phyloP scores from a whole-genome alignment of 2,113 vertebrate species.

The Rhea americana region DNA sequence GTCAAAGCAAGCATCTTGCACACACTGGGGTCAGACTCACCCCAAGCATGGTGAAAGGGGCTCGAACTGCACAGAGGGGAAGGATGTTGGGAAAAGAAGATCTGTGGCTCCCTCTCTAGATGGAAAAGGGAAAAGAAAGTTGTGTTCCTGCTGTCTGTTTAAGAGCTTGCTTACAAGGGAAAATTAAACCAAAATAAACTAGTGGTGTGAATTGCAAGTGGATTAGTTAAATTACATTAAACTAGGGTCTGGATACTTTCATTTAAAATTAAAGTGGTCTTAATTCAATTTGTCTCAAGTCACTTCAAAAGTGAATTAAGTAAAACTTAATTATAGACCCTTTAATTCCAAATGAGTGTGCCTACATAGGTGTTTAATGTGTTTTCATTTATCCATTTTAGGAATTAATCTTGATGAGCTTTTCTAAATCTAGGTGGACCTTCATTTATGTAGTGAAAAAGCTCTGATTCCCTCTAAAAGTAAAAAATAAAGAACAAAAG shows the following conservation, averaged over 20 bases:
- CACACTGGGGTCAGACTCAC: neutral
- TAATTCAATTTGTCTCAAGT: constrained; percentile 69
- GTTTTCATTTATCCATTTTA: constrained; percentile 45
- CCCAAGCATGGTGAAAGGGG: neutral
- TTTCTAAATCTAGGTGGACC: neutral
- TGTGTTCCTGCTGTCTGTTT: neutral
- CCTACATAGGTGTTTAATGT: constrained; percentile 52
- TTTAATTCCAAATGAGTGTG: constrained; percentile 60
- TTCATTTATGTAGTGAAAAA: neutral
- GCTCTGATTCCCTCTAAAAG: neutral
- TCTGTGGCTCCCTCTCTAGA: constrained; percentile 23
- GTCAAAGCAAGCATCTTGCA: neutral
- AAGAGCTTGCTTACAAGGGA: neutral
- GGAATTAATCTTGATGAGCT: constrained; percentile 62
- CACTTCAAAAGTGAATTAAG: constrained; percentile 63
- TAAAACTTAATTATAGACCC: constrained; percentile 50
- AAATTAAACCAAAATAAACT: constrained; percentile 63
- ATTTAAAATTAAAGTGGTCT: constrained; percentile 63
- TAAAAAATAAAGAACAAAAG: too few relatives aligned
- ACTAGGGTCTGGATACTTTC: constrained; percentile 43
- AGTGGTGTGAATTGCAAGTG: constrained; percentile 64
- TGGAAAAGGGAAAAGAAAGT: constrained; percentile 19
- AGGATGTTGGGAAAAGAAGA: neutral
- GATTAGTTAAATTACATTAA: constrained; percentile 64
- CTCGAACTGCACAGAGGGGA: neutral